Percentiles rank a stretch among this genome's conserved stretches.
Evolutionary conservation across 2,888 invertebrate genomes (phyloP).

Genomic region (Baronia brevicornis): DNA sequence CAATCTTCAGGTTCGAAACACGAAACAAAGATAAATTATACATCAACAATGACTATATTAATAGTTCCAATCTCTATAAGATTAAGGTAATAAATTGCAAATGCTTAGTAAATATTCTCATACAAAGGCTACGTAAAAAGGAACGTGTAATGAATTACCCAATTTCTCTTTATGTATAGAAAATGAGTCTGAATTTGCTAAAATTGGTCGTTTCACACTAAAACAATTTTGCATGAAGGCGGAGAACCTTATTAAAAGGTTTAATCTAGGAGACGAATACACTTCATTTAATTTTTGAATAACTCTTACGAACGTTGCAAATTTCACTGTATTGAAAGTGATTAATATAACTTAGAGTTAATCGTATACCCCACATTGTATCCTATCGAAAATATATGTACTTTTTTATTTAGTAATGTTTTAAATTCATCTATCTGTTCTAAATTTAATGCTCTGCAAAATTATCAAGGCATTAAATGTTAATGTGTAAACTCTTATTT

Average conservation of each 20-base stretch:
- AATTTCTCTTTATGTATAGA: slow-evolving; percentile 58
- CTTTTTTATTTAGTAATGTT: background rate
- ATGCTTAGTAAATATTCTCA: slow-evolving; percentile 35
- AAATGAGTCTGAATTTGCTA: slow-evolving; percentile 54
- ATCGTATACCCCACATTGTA: slow-evolving; percentile 2
- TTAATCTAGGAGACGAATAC: slow-evolving; percentile 44
- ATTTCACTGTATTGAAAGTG: slow-evolving; percentile 22
- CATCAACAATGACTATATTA: slow-evolving; percentile 7
- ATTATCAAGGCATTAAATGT: too few species aligned
- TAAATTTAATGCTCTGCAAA: too few species aligned
- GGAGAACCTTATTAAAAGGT: slow-evolving; percentile 53
- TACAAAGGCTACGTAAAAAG: slow-evolving; percentile 41
- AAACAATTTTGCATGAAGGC: slow-evolving; percentile 53
- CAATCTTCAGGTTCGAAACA: background rate
- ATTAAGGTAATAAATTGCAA: slow-evolving; percentile 34
- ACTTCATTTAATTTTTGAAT: slow-evolving; percentile 48
- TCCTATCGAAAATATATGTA: slow-evolving; percentile 1
- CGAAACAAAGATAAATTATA: too few species aligned
- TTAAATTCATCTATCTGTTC: background rate
- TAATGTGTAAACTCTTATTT: slow-evolving; percentile 1
- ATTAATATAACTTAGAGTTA: slow-evolving; percentile 18
- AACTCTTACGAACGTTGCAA: slow-evolving; percentile 34
- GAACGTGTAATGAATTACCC: slow-evolving; percentile 57
- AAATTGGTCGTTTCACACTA: slow-evolving; percentile 58
- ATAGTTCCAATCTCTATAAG: slow-evolving; percentile 29